Evolutionary conservation across 2,113 vertebrate species (phyloP).

Genomic region (Chrysochloris asiatica): DNA sequence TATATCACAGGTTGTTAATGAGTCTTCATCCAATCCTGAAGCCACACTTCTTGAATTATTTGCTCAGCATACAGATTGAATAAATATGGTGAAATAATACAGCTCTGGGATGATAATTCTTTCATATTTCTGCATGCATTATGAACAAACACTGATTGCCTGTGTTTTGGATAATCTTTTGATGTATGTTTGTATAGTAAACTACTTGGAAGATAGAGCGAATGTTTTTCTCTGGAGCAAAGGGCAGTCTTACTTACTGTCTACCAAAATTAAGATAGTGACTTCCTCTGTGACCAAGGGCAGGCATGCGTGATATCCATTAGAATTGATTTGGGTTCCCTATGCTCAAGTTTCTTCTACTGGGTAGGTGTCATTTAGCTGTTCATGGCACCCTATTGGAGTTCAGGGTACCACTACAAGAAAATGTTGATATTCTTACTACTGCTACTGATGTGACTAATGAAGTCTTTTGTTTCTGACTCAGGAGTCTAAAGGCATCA

Average conservation of each 20-base stretch:
- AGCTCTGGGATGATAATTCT: not conserved
- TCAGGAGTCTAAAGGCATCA: not conserved
- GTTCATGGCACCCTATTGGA: not conserved
- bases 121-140: not conserved
- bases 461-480: no score
- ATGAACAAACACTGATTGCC: not conserved
- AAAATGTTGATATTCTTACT: not conserved
- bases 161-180: slow-evolving; percentile 15
- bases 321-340: slow-evolving; percentile 4
- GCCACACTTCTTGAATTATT: no score
- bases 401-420: not conserved
- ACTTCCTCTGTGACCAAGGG: not conserved
- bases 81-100: no score
- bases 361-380: not conserved
- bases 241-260: not conserved
- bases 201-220: slow-evolving; percentile 30
- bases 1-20: no score
- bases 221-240: not conserved
- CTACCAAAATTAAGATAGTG: slow-evolving; percentile 34
- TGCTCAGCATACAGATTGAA: no score
- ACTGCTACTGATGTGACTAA: not conserved
- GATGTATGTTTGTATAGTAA: not conserved
- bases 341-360: not conserved
- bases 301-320: slow-evolving; percentile 7
- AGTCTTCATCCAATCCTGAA: no score